Base-by-base conservation (phyloP, 2,888 invertebrate genomes). In the Plutella xylostella region DNA sequence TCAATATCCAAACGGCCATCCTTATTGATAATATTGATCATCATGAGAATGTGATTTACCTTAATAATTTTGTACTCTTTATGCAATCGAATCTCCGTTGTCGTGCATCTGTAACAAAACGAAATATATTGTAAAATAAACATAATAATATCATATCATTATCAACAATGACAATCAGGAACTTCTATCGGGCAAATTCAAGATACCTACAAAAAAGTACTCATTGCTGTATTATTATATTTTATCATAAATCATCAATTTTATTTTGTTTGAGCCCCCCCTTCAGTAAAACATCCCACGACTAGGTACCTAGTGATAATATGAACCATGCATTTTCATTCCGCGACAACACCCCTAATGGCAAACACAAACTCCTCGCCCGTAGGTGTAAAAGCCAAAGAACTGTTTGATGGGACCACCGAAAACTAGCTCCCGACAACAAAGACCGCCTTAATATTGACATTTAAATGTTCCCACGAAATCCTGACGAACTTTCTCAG, bases 251-350 rank as follows among this genome's bases (percentile, higher is more conserved):
- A n/a, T n/a, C n/a, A n/a, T n/a, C n/a, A n/a, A n/a, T n/a, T n/a
- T n/a, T n/a, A n/a, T n/a, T n/a, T n/a, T n/a, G n/a, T n/a, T n/a
- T n/a, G n/a, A n/a, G n/a, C 39, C 14, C 28, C n/a, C 58, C 61
- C 65, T 70, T 66, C 75, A 73, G 80, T 78, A 80, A 80, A 80
- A 61, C 73, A 72, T 70, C 67, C 74, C 72, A 72, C 79, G 75
- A 82, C 80, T 40, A 47, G 44, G 42, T 38, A 44, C 42, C 15
- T 15, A 76, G 78, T 75, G 71, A n/a, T 76, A 78, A 80, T 80
- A 83, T 82, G 77, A 80, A 82, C 78, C 74, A 82, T 80, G 79
- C 77, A 71, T 75, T 77, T 73, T 71, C 74, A 69, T 68, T 41
- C 41, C 60, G 73, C 69, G 79, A 79, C 80, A 79, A 67, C 65